phyloP scores from a whole-genome alignment of 92 coral and sea anemone species.

The Pocillopora grandis region DNA sequence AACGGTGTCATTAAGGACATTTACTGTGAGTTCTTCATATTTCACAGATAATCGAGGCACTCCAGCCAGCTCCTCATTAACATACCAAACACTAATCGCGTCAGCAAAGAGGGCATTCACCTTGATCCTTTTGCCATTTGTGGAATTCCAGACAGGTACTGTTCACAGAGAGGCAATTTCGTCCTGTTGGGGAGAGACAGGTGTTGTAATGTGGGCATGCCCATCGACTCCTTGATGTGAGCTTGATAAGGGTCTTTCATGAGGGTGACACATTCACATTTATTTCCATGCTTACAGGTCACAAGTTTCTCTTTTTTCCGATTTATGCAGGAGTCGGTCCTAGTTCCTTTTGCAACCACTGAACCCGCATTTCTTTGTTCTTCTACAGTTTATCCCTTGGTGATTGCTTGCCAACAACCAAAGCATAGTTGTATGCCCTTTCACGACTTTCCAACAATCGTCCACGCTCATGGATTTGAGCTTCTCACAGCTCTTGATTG shows the following conservation, averaged over 20 bases:
- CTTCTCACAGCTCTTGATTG: conserved; percentile 35
- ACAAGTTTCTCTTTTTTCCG: background rate
- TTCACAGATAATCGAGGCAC: conserved; percentile 20
- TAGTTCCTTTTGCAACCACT: conserved; percentile 38
- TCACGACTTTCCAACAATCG: conserved; percentile 42
- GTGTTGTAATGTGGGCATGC: background rate
- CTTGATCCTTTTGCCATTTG: conserved; percentile 47
- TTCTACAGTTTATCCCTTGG: conserved; percentile 47
- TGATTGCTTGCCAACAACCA: conserved; percentile 49
- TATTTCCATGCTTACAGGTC: background rate
- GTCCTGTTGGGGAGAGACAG: background rate
- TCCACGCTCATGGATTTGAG: conserved; percentile 33
- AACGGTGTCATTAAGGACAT: conserved; percentile 45
- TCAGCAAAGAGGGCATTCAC: conserved; percentile 52
- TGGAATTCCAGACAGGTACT: conserved; percentile 55
- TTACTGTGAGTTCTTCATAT: conserved; percentile 45
- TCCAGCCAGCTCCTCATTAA: conserved; percentile 56
- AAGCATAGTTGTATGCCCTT: conserved; percentile 57
- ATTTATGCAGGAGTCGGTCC: conserved; percentile 24
- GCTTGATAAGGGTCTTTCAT: background rate
- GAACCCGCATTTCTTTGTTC: conserved; percentile 11
- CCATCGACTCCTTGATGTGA: background rate
- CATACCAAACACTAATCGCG: conserved; percentile 45
- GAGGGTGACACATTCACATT: background rate
- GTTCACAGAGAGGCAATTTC: no score